phyloP scores from a whole-genome alignment of 37 sponge, comb jelly and placozoan genomes.

The Oscarella lobularis region DNA sequence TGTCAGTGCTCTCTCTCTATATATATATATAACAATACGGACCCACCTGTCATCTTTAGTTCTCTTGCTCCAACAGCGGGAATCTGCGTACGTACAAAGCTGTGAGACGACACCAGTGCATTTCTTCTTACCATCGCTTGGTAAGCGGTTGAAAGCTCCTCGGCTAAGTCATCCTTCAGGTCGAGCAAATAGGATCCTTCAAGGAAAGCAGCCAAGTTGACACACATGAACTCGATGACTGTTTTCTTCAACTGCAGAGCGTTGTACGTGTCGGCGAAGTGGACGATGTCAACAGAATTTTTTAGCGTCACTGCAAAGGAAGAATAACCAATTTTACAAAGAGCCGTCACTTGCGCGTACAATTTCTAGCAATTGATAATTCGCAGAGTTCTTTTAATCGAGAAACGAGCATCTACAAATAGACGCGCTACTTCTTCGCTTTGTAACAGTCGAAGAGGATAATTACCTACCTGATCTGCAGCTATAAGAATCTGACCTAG shows the following conservation, averaged over 20 bases:
- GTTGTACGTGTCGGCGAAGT: neutral
- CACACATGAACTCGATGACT: neutral
- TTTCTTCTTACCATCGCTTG: neutral
- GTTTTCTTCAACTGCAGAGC: neutral
- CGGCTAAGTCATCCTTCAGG: neutral
- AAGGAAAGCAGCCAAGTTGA: neutral
- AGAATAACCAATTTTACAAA: neutral
- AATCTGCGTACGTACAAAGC: neutral
- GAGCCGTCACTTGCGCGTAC: neutral
- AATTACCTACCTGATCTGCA: conserved; percentile 44
- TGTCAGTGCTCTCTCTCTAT: too few relatives aligned
- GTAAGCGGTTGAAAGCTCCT: neutral
- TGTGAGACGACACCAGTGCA: neutral
- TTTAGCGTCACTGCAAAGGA: neutral
- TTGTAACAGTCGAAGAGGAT: neutral
- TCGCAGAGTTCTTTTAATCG: neutral
- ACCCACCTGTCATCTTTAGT: neutral
- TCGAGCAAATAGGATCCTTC: neutral
- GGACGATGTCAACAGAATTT: neutral
- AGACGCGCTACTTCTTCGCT: neutral
- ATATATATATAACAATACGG: neutral
- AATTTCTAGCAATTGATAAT: neutral
- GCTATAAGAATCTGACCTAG: conserved; percentile 18
- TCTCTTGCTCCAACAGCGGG: neutral
- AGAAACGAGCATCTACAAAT: neutral